A percentile compares a stretch with the other conserved stretches of the same genome.
Conservation (phyloP, 2,888 invertebrate genomes). For the Euzetes globulus region DNA sequence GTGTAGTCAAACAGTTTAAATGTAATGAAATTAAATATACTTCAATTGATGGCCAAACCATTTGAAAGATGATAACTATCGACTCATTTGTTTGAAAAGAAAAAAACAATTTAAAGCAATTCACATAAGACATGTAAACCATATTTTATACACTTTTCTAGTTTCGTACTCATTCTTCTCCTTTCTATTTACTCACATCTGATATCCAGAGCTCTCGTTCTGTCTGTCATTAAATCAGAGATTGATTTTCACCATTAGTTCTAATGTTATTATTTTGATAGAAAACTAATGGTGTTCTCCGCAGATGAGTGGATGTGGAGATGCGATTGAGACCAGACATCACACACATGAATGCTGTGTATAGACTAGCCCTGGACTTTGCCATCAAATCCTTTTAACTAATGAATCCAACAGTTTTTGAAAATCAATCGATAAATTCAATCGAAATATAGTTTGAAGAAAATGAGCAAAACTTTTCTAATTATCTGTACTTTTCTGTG, state of each 20-base stretch:
- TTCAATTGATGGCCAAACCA: too few species aligned
- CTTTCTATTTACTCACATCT: background rate
- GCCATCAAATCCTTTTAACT: background rate
- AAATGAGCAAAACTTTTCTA: too few species aligned
- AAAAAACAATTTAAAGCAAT: too few species aligned
- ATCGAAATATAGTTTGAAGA: background rate
- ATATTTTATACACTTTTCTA: background rate
- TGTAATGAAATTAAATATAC: too few species aligned
- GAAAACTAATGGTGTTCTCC: conserved; percentile 11
- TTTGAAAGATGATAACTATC: too few species aligned
- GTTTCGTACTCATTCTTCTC: background rate
- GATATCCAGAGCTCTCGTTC: background rate
- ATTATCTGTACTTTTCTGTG: too few species aligned
- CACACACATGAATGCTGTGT: background rate
- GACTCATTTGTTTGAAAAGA: too few species aligned
- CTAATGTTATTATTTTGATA: conserved; percentile 4
- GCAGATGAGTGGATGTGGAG: background rate
- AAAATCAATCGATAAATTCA: background rate
- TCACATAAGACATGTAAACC: background rate
- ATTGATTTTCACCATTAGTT: conserved; percentile 14
- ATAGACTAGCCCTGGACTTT: background rate
- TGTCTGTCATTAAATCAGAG: background rate
- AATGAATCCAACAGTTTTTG: background rate
- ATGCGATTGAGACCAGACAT: background rate
- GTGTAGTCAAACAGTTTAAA: too few species aligned